Conservation (phyloP, 2,797 vertebrate genomes). For the Rhyacichthys aspro region DNA sequence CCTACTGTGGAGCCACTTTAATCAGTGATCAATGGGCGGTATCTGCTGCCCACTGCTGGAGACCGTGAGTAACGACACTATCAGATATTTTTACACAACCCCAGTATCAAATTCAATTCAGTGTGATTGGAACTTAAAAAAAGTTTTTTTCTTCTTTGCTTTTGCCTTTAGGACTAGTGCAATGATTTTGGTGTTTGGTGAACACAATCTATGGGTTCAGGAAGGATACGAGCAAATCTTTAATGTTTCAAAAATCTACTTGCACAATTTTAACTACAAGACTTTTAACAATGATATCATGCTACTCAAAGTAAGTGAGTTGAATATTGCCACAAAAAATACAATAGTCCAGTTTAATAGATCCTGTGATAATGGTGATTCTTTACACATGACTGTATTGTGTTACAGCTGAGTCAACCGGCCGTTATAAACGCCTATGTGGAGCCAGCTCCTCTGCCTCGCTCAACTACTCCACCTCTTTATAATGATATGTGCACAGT, state of each 20-base stretch:
- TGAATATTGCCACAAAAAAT: too few relatives aligned
- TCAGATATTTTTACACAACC: neutral
- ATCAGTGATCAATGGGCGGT: conserved; percentile 76
- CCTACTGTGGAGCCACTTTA: conserved; percentile 80
- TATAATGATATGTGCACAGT: conserved; percentile 62
- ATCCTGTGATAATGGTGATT: too few relatives aligned
- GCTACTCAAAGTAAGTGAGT: conserved; percentile 76
- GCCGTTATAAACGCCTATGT: conserved; percentile 69
- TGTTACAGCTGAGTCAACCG: conserved; percentile 68
- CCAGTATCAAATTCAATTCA: too few relatives aligned
- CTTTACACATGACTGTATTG: conserved; percentile 6
- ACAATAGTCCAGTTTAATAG: too few relatives aligned
- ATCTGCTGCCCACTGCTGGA: conserved; percentile 85
- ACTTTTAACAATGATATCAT: conserved; percentile 80
- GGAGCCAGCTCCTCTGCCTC: conserved; percentile 57
- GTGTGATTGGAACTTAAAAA: too few relatives aligned
- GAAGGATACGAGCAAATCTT: conserved; percentile 76
- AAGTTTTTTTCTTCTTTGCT: conserved; percentile 1
- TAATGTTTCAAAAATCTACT: conserved; percentile 53
- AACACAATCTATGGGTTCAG: conserved; percentile 59
- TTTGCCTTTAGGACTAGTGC: conserved; percentile 48
- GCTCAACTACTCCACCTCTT: neutral
- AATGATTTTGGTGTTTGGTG: conserved; percentile 73
- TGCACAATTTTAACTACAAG: conserved; percentile 56
- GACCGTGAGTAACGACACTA: conserved; percentile 70